Conservation (phyloP, 1,140 invertebrate species). For the Euglossa dilemma region DNA sequence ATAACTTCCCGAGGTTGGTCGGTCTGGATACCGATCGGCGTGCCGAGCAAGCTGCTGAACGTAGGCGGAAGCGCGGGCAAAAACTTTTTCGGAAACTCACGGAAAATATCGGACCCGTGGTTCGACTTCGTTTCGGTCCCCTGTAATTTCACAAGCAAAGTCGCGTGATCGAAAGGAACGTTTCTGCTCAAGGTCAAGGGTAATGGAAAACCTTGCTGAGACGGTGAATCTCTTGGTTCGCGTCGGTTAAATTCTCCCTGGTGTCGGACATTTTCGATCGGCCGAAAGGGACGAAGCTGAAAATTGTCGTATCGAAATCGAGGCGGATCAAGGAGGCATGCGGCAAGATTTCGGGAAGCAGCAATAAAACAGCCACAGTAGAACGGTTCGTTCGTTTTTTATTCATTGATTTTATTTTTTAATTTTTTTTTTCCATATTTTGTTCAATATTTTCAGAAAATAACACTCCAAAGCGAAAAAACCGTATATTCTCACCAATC, state of each 20-base stretch:
- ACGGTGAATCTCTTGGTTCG: neutral
- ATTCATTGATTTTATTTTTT: constrained; percentile 82
- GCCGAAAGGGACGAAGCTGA: neutral
- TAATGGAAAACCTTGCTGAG: neutral
- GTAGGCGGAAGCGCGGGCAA: constrained; percentile 37
- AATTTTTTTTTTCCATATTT: constrained; percentile 83
- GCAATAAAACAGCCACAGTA: constrained; percentile 52
- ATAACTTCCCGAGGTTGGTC: constrained; percentile 55
- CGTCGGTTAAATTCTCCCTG: neutral
- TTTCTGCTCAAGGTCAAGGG: neutral
- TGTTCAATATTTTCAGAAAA: constrained; percentile 84
- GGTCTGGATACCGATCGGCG: constrained; percentile 26
- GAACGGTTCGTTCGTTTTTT: constrained; percentile 62
- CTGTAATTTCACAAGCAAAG: constrained; percentile 2
- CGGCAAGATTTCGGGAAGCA: constrained; percentile 12
- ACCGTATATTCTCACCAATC: constrained; percentile 82
- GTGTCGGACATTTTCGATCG: neutral
- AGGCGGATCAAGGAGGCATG: constrained; percentile 6
- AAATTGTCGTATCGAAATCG: neutral
- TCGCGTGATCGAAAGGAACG: neutral
- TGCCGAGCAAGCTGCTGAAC: constrained; percentile 35
- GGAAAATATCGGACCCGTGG: neutral
- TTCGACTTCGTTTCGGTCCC: neutral
- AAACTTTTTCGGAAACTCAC: constrained; percentile 1
- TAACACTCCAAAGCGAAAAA: constrained; percentile 84